phyloP scores from a whole-genome alignment of 2,113 vertebrate species.

The Clarias gariepinus region DNA sequence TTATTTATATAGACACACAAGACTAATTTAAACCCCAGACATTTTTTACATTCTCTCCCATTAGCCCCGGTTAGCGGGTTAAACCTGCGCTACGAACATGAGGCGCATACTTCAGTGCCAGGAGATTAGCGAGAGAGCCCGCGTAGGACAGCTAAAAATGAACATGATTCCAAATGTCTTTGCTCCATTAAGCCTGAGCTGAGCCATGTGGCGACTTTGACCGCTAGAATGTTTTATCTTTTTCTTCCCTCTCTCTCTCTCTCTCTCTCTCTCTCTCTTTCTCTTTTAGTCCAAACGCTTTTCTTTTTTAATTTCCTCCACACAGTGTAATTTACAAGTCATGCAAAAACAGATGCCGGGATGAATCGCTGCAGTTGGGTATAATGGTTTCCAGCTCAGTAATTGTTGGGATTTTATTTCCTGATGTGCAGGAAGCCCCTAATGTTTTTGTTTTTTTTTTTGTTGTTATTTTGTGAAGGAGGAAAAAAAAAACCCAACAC shows the following conservation, averaged over 20 bases:
- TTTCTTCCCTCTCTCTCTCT: neutral
- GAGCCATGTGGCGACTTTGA: conserved; percentile 12
- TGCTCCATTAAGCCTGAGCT: conserved; percentile 19
- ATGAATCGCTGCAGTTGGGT: neutral
- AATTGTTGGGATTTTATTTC: neutral
- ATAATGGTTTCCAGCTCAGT: neutral
- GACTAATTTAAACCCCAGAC: conserved; percentile 50
- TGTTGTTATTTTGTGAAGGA: too few species aligned
- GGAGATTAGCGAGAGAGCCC: conserved; percentile 67
- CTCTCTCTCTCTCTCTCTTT: too few species aligned
- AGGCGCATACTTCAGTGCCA: conserved; percentile 61
- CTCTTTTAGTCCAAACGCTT: neutral
- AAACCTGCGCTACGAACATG: conserved; percentile 50
- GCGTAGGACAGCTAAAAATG: conserved; percentile 59
- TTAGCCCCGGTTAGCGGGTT: conserved; percentile 58
- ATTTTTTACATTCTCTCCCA: conserved; percentile 56
- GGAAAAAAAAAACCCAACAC: neutral
- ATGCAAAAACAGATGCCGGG: neutral
- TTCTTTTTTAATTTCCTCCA: neutral
- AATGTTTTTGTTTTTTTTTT: neutral
- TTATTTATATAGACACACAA: neutral
- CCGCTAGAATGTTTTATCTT: neutral
- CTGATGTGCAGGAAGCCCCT: neutral
- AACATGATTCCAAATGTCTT: conserved; percentile 17
- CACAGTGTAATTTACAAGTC: neutral